Percentiles rank a stretch among this genome's conserved stretches.
These are phyloP conservation scores for Andricus quercusramuli DNA, from an alignment of 2,888 invertebrate genomes.

Conservation along the genomic window DNA sequence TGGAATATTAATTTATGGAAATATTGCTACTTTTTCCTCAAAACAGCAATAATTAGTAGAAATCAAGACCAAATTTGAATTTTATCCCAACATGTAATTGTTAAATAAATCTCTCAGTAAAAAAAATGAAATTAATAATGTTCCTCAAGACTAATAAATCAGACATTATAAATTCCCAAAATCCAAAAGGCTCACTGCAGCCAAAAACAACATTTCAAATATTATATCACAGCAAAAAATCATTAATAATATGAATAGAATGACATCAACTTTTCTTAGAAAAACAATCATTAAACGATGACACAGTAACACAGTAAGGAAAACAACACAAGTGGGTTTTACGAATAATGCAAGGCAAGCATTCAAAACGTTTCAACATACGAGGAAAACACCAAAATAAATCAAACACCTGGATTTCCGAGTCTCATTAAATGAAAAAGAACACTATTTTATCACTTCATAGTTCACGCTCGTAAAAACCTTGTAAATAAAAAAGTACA, in stretches of 20 bases:
- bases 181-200: too few relatives aligned
- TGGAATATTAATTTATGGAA: too few relatives aligned
- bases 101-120: too few relatives aligned
- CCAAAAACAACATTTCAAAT: not conserved
- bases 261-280: slow-evolving; percentile 35
- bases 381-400: not conserved
- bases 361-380: not conserved
- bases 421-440: not conserved
- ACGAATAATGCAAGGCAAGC: not conserved
- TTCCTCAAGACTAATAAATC: too few relatives aligned
- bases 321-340: not conserved
- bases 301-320: slow-evolving; percentile 5
- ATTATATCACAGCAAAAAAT: not conserved
- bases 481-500: not conserved
- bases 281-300: slow-evolving; percentile 7
- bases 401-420: slow-evolving; percentile 1
- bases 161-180: too few relatives aligned
- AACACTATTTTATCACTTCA: not conserved
- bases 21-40: too few relatives aligned
- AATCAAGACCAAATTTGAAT: too few relatives aligned
- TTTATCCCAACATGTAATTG: too few relatives aligned
- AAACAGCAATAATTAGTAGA: too few relatives aligned
- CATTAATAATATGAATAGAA: not conserved
- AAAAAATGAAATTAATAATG: too few relatives aligned
- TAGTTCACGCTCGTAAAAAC: not conserved